These are phyloP conservation scores for Eriocheir sinensis DNA, from an alignment of 1,140 invertebrate genomes.

Conservation along the genomic window DNA sequence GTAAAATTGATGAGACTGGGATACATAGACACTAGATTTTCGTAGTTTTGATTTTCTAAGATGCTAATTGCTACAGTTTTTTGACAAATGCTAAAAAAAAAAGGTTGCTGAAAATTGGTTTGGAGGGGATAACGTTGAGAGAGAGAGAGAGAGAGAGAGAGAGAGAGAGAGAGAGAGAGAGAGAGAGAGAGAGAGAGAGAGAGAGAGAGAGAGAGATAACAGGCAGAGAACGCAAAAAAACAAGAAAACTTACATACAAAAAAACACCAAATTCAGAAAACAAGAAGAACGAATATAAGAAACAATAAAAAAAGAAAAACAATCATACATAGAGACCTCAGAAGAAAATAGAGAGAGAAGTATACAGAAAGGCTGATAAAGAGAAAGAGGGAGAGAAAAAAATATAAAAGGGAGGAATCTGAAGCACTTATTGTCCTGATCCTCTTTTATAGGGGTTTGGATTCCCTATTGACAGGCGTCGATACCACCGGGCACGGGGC, in stretches of 20 bases:
- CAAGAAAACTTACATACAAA: neutral
- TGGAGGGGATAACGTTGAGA: neutral
- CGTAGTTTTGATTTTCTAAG: too few species aligned
- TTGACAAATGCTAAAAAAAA: too few species aligned
- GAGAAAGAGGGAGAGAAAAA: too few species aligned
- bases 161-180: slow-evolving; percentile 2
- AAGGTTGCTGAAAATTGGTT: too few species aligned
- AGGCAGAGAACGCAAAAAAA: neutral
- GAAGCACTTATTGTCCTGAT: neutral
- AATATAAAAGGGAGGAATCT: neutral
- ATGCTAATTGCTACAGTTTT: too few species aligned
- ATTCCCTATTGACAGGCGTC: slow-evolving; percentile 1
- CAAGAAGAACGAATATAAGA: neutral
- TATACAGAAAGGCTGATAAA: too few species aligned
- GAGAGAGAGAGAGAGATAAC: neutral
- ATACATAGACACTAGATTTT: too few species aligned
- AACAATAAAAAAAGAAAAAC: neutral
- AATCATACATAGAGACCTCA: too few species aligned
- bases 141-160: slow-evolving; percentile 4
- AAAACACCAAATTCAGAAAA: neutral
- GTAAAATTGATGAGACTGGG: too few species aligned
- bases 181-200: slow-evolving; percentile 4
- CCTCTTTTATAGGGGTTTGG: neutral
- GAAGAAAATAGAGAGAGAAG: too few species aligned
- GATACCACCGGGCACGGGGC: neutral